Conservation (phyloP, 2,113 vertebrate species). For the Heterochromis multidens region DNA sequence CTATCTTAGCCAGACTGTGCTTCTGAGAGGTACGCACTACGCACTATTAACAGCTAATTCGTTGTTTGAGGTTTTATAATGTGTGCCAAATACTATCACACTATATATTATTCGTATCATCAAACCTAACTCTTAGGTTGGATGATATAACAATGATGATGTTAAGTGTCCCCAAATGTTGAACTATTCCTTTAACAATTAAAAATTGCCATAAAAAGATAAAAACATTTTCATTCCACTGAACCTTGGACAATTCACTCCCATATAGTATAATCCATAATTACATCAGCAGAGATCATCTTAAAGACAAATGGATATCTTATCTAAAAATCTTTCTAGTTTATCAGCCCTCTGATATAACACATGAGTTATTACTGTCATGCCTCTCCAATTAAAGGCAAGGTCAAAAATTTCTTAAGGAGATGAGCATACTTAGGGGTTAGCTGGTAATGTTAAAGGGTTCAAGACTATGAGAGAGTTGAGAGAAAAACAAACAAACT, state of each 20-base stretch:
- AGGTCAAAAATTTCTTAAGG: too few species aligned
- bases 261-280: background rate
- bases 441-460: background rate
- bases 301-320: conserved; percentile 22
- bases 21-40: too few species aligned
- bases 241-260: background rate
- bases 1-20: too few species aligned
- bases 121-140: too few species aligned
- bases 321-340: background rate
- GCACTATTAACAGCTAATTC: too few species aligned
- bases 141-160: background rate
- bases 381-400: background rate
- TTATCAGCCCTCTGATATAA: background rate
- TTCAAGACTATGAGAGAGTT: background rate
- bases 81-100: too few species aligned
- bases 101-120: too few species aligned
- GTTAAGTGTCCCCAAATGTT: background rate
- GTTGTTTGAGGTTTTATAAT: too few species aligned
- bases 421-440: background rate
- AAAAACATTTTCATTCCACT: background rate
- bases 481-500: background rate
- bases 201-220: background rate
- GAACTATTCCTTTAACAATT: background rate
- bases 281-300: background rate
- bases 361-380: background rate